Evolutionary conservation across 1,140 invertebrate species (phyloP).

Genomic region (Riptortus pedestris): DNA sequence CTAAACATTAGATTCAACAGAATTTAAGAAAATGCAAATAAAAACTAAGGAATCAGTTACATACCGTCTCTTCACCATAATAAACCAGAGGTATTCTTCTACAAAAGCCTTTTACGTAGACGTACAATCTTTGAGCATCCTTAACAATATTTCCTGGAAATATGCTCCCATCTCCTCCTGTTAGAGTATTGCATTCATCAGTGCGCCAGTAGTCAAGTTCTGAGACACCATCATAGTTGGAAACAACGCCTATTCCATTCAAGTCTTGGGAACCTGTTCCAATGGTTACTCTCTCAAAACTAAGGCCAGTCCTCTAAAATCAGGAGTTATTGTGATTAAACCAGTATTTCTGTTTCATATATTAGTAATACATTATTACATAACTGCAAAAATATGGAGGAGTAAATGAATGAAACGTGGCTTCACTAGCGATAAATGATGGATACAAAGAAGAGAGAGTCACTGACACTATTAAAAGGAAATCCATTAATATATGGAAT

Average conservation of each 20-base stretch:
- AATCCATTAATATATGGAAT: too few species aligned
- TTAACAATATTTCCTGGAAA: conserved; percentile 7
- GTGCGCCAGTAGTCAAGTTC: not conserved
- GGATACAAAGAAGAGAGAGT: too few species aligned
- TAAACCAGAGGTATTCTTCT: conserved; percentile 10
- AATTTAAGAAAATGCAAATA: too few species aligned
- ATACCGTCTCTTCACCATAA: not conserved
- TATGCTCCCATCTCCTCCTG: conserved; percentile 20
- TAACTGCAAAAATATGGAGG: too few species aligned
- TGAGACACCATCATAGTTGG: not conserved
- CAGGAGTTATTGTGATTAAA: too few species aligned
- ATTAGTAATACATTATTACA: too few species aligned
- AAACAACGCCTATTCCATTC: conserved; percentile 1
- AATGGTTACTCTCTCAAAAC: conserved; percentile 9
- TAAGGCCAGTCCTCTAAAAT: conserved; percentile 13
- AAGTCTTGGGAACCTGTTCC: conserved; percentile 10
- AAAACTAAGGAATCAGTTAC: too few species aligned
- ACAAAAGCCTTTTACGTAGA: conserved; percentile 7
- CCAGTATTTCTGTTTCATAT: too few species aligned
- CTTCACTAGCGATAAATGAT: too few species aligned
- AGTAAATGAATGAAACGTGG: too few species aligned
- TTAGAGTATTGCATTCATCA: conserved; percentile 2
- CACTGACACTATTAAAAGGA: too few species aligned
- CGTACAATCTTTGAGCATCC: not conserved
- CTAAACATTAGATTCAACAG: too few species aligned